Evolutionary conservation across 2,797 vertebrate genomes (phyloP).

Genomic region (Chromobotia macracanthus): DNA sequence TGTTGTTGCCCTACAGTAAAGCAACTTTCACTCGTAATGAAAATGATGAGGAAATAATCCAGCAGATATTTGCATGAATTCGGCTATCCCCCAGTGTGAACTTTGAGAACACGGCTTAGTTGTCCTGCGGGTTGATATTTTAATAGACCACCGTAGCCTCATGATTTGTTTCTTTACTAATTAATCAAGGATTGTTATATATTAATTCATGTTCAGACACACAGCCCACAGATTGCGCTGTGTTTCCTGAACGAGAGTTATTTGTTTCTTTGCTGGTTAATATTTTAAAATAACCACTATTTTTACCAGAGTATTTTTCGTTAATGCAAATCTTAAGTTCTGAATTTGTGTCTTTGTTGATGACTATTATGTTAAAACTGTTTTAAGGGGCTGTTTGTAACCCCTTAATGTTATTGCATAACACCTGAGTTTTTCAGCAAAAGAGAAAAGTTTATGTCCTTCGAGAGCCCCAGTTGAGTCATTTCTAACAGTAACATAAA

Average conservation of each 20-base stretch:
- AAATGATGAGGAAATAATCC: conserved; percentile 61
- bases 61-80: conserved; percentile 74
- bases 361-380: neutral
- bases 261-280: neutral
- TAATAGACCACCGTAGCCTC: conserved; percentile 35
- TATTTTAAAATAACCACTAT: no score
- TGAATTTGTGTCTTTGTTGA: neutral
- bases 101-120: conserved; percentile 57
- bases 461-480: conserved; percentile 43
- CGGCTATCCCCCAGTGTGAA: conserved; percentile 13
- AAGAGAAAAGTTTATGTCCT: conserved; percentile 47
- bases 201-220: conserved; percentile 15
- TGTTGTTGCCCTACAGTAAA: conserved; percentile 62
- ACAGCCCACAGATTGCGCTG: neutral
- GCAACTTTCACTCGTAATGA: conserved; percentile 53
- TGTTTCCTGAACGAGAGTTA: neutral
- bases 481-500: conserved; percentile 40
- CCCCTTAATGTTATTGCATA: neutral
- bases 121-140: conserved; percentile 55
- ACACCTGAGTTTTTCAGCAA: conserved; percentile 19
- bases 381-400: no score
- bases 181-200: conserved; percentile 44
- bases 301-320: no score
- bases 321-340: no score
- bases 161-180: conserved; percentile 54